phyloP scores from a whole-genome alignment of 2,797 vertebrate genomes.

The Malacoctenus gilli region DNA sequence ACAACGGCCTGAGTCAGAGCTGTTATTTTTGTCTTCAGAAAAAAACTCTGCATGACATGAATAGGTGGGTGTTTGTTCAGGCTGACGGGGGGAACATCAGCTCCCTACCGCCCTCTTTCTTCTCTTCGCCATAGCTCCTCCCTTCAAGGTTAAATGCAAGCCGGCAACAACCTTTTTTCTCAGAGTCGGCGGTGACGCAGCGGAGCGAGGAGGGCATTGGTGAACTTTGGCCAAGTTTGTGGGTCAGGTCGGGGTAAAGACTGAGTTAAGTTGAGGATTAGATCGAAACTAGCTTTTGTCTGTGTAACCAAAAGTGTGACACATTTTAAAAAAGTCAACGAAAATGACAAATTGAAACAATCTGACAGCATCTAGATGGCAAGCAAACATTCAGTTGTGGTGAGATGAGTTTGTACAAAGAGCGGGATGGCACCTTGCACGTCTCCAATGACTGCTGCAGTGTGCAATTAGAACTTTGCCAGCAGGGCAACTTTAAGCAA shows the following conservation, averaged over 20 bases:
- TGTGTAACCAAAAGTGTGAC: no score
- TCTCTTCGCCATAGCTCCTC: constrained; percentile 2
- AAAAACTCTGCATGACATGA: constrained; percentile 12
- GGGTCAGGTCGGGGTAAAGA: no score
- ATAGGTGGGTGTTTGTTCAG: constrained; percentile 36
- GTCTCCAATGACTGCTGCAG: constrained; percentile 15
- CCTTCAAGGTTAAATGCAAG: constrained; percentile 34
- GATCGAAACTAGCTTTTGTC: no score
- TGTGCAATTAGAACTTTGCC: constrained; percentile 41
- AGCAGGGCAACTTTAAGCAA: constrained; percentile 38
- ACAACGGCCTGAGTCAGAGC: constrained; percentile 13
- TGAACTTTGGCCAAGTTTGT: constrained; percentile 40
- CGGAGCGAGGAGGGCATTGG: constrained; percentile 21
- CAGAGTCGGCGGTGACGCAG: constrained; percentile 16
- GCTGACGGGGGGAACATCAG: constrained; percentile 57
- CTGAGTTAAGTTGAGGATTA: no score
- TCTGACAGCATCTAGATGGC: no score
- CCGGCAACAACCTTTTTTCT: constrained; percentile 21
- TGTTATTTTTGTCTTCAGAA: constrained; percentile 25
- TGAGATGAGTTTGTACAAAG: no score
- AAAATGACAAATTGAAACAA: no score
- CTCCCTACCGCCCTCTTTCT: constrained; percentile 22
- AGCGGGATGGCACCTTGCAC: constrained; percentile 31
- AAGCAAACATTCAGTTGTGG: no score
- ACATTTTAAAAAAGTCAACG: no score